Base-by-base conservation (phyloP, 2,113 vertebrate species). In the Progne subis region DNA sequence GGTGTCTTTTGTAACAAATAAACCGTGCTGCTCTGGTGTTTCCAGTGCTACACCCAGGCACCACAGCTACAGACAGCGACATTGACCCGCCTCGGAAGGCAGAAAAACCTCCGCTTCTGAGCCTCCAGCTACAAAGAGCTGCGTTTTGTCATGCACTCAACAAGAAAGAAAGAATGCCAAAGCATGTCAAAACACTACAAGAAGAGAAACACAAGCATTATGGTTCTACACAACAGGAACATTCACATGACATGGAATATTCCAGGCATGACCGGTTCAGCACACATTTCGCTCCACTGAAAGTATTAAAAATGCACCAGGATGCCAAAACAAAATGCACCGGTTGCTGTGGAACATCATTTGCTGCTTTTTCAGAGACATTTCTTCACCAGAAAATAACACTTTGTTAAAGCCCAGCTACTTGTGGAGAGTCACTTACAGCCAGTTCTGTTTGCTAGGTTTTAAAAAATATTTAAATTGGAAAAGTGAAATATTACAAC, bases 61-160 rank as follows among this genome's bases (percentile, higher is more conserved):
- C 39, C 24, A 44, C 61, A 59, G 47, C 67, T 41, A 6, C 0
- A 12, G n/a, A n/a, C 26, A 69, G 7, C 1, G 4, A 25, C 31
- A 9, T 0, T 21, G 28, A 20, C 43, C n/a, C 2, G 1, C 44
- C 61, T 52, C n/a, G 44, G 37, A 72, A 78, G 34, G 47, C 12
- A 34, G 39, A 29, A 75, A 76, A 37, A 0, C 24, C 16, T 4
- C 23, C 31, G 14, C 19, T 75, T 59, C 34, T n/a, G 28, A 78
- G 70, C n/a, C 41, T 31, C 12, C 15, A 28, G 43, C 63, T 41
- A 49, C 21, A 61, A 34, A n/a, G 6, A 46, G 47, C 34, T 53
- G 7, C 6, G 11, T 47, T 77, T 63, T 82, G 39, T n/a, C 50
- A 55, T 2, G 8, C 43, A n/a, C 26, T 74, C 31, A 89, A 43